A percentile compares a stretch with the other conserved stretches of the same genome.
Conservation (phyloP, 1,140 invertebrate species). For the Coptotermes formosanus region DNA sequence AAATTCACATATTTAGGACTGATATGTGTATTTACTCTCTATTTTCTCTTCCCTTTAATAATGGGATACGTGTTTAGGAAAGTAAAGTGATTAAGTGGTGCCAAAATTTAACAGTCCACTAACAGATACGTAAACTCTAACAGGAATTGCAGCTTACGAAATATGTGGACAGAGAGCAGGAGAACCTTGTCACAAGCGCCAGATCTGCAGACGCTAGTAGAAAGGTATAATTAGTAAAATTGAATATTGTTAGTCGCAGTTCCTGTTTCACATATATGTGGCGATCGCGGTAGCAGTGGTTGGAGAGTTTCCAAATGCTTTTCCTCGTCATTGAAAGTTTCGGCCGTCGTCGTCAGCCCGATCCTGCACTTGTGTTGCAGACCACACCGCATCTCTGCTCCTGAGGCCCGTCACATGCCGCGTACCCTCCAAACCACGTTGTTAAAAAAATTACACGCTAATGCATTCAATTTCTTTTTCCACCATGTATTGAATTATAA, state of each 20-base stretch:
- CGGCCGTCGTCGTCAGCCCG: background rate
- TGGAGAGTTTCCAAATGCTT: conserved; percentile 6
- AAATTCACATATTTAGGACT: background rate
- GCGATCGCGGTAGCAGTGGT: background rate
- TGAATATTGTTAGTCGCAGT: background rate
- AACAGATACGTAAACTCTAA: background rate
- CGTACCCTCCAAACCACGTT: background rate
- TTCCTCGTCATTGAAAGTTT: background rate
- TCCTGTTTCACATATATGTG: conserved; percentile 10
- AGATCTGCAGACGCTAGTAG: background rate
- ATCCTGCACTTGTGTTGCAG: background rate
- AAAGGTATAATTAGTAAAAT: conserved; percentile 9
- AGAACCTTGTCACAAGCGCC: background rate
- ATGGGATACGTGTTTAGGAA: background rate
- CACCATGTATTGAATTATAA: background rate
- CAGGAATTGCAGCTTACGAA: background rate
- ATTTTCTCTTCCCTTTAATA: background rate
- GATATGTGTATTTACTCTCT: background rate
- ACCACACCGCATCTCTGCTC: background rate
- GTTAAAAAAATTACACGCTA: background rate
- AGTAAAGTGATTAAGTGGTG: background rate
- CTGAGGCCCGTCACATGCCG: background rate
- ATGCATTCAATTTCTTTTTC: background rate
- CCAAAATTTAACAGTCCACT: background rate
- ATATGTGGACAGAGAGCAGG: background rate